Evolutionary conservation across 2,797 vertebrate genomes (phyloP).

Genomic region (Okamejei kenojei): DNA sequence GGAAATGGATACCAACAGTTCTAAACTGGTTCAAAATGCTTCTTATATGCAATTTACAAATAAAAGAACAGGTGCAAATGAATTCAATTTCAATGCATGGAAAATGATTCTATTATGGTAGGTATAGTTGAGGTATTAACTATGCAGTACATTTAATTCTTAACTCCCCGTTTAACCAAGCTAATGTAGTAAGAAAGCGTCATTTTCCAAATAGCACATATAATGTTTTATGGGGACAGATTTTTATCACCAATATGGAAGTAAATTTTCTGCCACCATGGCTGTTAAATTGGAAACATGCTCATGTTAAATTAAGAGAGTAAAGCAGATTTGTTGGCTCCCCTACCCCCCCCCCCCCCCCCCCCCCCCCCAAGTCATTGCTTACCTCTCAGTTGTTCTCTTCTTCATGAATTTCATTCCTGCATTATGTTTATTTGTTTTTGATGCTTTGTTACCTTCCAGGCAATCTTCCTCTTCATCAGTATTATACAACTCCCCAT

Average conservation of each 20-base stretch:
- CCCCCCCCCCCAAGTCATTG: background rate
- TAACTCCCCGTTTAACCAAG: background rate
- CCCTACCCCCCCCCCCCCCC: too few species aligned
- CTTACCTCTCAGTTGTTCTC: constrained; percentile 37
- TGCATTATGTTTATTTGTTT: background rate
- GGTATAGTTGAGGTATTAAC: background rate
- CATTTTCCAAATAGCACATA: too few species aligned
- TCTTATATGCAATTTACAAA: too few species aligned
- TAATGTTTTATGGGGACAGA: too few species aligned
- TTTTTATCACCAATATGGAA: too few species aligned
- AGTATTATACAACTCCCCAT: constrained; percentile 16
- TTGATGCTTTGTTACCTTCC: background rate
- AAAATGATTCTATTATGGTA: background rate
- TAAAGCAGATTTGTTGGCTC: background rate
- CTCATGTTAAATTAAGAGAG: background rate
- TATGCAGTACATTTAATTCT: background rate
- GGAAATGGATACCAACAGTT: too few species aligned
- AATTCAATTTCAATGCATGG: too few species aligned
- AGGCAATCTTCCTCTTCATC: constrained; percentile 5
- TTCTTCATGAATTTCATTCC: background rate
- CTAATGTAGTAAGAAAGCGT: background rate
- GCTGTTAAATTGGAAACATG: background rate
- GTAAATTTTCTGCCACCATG: background rate
- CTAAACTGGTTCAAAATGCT: too few species aligned
- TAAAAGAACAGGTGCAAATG: too few species aligned